Evolutionary conservation across 1,140 invertebrate genomes (phyloP), one percentile per base, ranked within the genome.

Genomic region (Euura lappo): DNA sequence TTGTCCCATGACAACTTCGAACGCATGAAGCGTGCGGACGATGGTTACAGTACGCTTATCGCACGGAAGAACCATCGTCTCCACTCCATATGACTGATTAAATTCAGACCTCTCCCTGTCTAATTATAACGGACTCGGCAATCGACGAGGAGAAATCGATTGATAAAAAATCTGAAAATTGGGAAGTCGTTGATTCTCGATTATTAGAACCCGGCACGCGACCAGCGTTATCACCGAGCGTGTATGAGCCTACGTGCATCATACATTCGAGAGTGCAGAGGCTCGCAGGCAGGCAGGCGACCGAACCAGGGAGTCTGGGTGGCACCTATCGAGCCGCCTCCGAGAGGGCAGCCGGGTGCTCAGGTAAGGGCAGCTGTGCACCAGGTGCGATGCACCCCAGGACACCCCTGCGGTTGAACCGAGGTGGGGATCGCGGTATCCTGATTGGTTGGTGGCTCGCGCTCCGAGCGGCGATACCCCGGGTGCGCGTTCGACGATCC

Each of bases 341-440:
- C 68, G 44, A 2, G 13, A 78, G 79, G 78, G 76, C 80, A 79
- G 77, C 82, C 81, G 75, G 81, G 84, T 84, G 83, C 80, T 76
- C 84, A 84, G 82, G 83, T 83, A 84, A 84, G 79, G 80, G 81
- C 84, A 84, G 82, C 82, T 84, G 83, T 84, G 78, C 81, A 83
- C 82, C 84, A 84, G 84, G 82, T 84, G 84, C 81, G 79, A n/a
- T 60, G 10, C 51, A 60, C 51, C 51, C 51, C 51, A 3, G 51
- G 13, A 60, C 51, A 60, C 45, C 13, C 69, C 45, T n/a, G 69
- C 42, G 69, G 6, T 28, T 28, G 0, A 28, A 60, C 51, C 13
- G 13, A 44, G 13, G 69, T 8, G 45, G 67, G 67, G n/a, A 60
- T 8, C 10, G 51, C 3, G 8, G 51, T 4, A 5, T 6, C 13